These are phyloP conservation scores for Rhinophrynus dorsalis DNA, from an alignment of 2,797 vertebrate genomes.

Conservation along the genomic window DNA sequence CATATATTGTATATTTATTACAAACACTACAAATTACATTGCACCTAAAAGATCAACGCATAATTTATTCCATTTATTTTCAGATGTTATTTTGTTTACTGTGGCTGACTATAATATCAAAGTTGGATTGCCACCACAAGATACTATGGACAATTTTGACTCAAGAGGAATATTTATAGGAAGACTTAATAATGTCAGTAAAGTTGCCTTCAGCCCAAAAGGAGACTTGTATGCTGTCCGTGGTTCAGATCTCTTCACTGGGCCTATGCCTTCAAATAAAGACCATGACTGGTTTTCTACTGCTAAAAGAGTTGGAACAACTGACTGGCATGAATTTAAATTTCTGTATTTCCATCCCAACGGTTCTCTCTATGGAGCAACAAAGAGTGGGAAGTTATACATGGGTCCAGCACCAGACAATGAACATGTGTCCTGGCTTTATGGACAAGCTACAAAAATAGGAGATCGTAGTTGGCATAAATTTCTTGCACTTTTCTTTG, in stretches of 20 bases:
- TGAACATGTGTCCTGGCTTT: slow-evolving; percentile 3
- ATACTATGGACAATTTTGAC: neutral
- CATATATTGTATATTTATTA: neutral
- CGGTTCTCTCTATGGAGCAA: neutral
- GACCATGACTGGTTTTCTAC: neutral
- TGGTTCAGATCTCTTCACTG: neutral
- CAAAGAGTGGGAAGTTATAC: neutral
- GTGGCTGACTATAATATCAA: neutral
- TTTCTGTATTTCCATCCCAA: neutral
- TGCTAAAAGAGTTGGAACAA: neutral
- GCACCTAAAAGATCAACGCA: no score
- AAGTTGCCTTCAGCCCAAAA: neutral
- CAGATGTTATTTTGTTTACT: neutral
- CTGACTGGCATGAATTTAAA: neutral
- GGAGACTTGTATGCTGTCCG: neutral
- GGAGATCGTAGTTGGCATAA: neutral
- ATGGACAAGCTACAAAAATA: neutral
- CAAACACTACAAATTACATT: no score
- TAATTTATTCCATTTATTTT: no score
- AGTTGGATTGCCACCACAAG: neutral
- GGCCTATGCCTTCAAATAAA: neutral
- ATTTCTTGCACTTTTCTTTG: slow-evolving; percentile 1
- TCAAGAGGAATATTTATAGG: neutral
- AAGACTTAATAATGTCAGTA: neutral
- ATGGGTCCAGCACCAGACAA: neutral